phyloP scores from a whole-genome alignment of 2,113 vertebrate genomes.

The Oncorhynchus clarkii region DNA sequence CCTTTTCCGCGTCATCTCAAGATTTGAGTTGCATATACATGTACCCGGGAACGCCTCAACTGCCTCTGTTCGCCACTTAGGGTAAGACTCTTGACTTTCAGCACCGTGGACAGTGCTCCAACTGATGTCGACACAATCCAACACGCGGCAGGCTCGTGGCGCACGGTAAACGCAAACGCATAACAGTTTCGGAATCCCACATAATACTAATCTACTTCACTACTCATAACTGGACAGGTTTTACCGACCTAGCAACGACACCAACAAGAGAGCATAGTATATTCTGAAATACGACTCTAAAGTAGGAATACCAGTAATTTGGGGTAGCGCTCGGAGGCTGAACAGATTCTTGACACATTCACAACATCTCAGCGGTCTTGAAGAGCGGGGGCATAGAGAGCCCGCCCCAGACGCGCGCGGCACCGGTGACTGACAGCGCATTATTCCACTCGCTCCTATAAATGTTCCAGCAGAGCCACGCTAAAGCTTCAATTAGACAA shows the following conservation, averaged over 20 bases:
- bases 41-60: conserved; percentile 19
- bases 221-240: conserved; percentile 1
- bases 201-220: conserved; percentile 17
- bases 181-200: conserved; percentile 24
- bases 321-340: conserved; percentile 6
- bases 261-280: background rate
- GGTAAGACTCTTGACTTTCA: conserved; percentile 35
- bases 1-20: conserved; percentile 45
- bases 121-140: conserved; percentile 26
- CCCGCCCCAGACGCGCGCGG: conserved; percentile 32
- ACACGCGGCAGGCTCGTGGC: conserved; percentile 11
- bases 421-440: conserved; percentile 35
- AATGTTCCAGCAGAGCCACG: background rate
- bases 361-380: conserved; percentile 22
- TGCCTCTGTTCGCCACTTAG: conserved; percentile 16
- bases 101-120: conserved; percentile 54
- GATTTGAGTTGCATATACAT: conserved; percentile 13
- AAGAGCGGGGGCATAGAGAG: conserved; percentile 3
- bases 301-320: background rate
- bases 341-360: conserved; percentile 23
- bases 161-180: conserved; percentile 11
- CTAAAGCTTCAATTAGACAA: conserved; percentile 12
- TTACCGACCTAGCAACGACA: background rate
- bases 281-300: background rate
- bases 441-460: conserved; percentile 18